These are phyloP conservation scores for Actinia equina DNA, from an alignment of 64 coral and sea anemone genomes.

Conservation along the genomic window DNA sequence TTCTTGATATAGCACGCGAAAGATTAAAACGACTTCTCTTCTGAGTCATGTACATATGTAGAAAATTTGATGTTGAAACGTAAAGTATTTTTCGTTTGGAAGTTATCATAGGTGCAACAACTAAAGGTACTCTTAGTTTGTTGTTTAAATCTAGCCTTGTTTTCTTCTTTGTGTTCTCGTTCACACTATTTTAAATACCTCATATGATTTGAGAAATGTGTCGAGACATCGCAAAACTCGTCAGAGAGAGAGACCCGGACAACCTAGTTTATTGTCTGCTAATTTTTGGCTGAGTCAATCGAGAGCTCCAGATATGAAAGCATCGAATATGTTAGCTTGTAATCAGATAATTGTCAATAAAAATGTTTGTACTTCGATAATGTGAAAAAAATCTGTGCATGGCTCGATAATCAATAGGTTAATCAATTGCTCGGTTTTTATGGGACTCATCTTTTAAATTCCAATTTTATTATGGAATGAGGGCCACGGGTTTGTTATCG, in stretches of 20 bases:
- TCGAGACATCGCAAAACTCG: neutral
- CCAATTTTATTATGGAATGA: too few relatives aligned
- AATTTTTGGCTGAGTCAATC: slow-evolving; percentile 2
- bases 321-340: neutral
- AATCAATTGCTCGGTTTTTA: neutral
- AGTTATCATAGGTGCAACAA: neutral
- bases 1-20: slow-evolving; percentile 16
- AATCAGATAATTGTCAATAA: slow-evolving; percentile 28
- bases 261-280: slow-evolving; percentile 10
- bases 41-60: neutral
- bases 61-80: neutral
- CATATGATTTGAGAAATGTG: neutral
- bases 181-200: neutral
- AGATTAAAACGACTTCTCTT: neutral
- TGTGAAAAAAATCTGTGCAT: slow-evolving; percentile 7
- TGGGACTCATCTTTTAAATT: neutral
- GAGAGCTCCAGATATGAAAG: neutral
- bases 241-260: neutral
- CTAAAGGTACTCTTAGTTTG: neutral
- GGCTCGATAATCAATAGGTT: neutral
- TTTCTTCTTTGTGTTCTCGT: neutral
- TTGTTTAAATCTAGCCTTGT: neutral
- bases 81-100: neutral
- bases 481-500: too few relatives aligned
- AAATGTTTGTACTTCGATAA: slow-evolving; percentile 17